Percentiles rank a stretch among this genome's conserved stretches.
Evolutionary conservation across 2,888 invertebrate genomes (phyloP).

Genomic region (Azorinus chamasolen): DNA sequence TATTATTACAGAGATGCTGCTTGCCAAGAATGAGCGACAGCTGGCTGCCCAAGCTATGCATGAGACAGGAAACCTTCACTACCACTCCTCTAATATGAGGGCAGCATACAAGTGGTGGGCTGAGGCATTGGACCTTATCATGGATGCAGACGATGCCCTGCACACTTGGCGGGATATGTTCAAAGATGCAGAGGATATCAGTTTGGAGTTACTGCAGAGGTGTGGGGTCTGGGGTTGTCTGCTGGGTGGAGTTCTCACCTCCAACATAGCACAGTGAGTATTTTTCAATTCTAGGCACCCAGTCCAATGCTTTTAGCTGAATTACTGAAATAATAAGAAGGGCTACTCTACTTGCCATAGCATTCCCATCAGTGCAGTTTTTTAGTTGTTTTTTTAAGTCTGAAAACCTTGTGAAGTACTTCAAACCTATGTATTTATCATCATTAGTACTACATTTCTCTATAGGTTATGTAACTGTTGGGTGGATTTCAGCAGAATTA

Average conservation of each 20-base stretch:
- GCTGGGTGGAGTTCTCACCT: conserved; percentile 82
- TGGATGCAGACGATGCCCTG: conserved; percentile 80
- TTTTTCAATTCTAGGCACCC: neutral
- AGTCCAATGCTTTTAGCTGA: no score
- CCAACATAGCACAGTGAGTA: conserved; percentile 86
- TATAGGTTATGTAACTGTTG: no score
- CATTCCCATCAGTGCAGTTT: no score
- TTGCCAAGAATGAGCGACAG: conserved; percentile 82
- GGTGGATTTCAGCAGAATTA: no score
- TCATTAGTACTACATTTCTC: no score
- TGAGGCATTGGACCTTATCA: conserved; percentile 82
- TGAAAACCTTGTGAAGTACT: no score
- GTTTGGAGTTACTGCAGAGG: conserved; percentile 76
- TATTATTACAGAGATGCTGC: conserved; percentile 79
- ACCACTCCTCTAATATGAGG: conserved; percentile 82
- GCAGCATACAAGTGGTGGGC: conserved; percentile 85
- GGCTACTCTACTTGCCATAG: no score
- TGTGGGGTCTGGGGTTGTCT: conserved; percentile 86
- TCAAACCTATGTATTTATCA: no score
- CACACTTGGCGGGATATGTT: conserved; percentile 79
- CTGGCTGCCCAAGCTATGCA: conserved; percentile 85
- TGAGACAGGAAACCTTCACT: conserved; percentile 85
- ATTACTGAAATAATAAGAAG: no score
- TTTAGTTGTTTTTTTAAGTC: no score
- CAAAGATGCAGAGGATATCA: conserved; percentile 72